These are phyloP conservation scores for Nycticorax nycticorax DNA, from an alignment of 2,113 vertebrate species.

Conservation along the genomic window DNA sequence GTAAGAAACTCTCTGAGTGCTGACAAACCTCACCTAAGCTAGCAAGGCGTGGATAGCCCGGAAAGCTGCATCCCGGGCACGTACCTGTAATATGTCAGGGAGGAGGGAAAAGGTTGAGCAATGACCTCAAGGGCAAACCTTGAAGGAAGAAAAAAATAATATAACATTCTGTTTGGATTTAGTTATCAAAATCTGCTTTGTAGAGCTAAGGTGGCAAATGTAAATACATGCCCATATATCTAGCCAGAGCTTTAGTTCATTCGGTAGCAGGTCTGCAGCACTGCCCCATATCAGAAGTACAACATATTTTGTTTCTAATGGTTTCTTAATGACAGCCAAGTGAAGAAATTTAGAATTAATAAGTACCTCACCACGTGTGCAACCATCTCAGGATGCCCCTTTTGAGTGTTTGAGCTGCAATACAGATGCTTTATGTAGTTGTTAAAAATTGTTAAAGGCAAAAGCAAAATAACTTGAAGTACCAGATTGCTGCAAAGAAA, in stretches of 20 bases:
- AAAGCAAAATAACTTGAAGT: neutral
- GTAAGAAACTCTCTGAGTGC: neutral
- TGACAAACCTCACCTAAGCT: neutral
- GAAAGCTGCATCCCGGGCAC: neutral
- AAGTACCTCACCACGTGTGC: neutral
- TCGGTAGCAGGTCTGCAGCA: neutral
- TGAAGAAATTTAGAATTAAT: neutral
- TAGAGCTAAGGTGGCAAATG: neutral
- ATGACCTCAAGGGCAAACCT: neutral
- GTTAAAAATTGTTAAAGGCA: neutral
- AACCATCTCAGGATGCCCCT: neutral
- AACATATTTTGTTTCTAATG: neutral
- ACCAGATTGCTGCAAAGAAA: neutral
- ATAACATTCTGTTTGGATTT: neutral
- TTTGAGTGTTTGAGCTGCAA: neutral
- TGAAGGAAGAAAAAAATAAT: neutral
- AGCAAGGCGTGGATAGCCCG: neutral
- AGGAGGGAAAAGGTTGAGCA: neutral
- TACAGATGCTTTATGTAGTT: neutral
- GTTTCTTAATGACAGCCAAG: neutral
- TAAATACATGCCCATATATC: neutral
- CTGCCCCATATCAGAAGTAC: neutral
- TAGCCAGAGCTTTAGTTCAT: neutral
- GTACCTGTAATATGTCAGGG: neutral
- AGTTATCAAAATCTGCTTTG: constrained; percentile 13